Conservation (phyloP, 1,140 invertebrate species). For the Eriocheir sinensis region DNA sequence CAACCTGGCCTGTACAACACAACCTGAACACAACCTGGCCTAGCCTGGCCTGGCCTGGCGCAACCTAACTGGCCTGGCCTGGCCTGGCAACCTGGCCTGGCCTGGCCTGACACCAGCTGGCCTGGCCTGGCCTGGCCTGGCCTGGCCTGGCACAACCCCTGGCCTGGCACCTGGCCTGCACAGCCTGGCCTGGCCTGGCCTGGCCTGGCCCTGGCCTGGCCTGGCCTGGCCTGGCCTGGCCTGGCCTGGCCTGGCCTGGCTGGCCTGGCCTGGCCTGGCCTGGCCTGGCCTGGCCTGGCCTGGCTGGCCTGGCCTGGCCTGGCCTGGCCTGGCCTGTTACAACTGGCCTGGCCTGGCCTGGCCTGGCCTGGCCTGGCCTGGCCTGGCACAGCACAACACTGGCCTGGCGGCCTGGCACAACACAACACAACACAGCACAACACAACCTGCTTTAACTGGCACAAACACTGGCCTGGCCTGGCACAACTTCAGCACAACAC, state of each 20-base stretch:
- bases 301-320: no score
- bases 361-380: neutral
- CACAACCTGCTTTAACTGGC: neutral
- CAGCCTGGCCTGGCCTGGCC: constrained; percentile 66
- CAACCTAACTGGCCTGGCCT: constrained; percentile 72
- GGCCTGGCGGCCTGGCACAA: constrained; percentile 10
- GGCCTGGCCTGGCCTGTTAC: no score
- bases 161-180: constrained; percentile 67
- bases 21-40: constrained; percentile 36
- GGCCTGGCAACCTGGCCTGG: constrained; percentile 66
- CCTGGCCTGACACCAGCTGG: constrained; percentile 68
- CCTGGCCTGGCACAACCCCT: constrained; percentile 51
- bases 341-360: no score
- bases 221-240: constrained; percentile 72
- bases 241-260: neutral
- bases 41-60: neutral
- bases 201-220: constrained; percentile 61
- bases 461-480: constrained; percentile 49
- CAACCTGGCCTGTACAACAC: neutral
- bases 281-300: no score
- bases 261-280: no score
- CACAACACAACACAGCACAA: neutral
- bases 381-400: no score
- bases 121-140: constrained; percentile 76
- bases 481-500: constrained; percentile 55